Percentiles rank a stretch among this genome's conserved stretches.
phyloP scores from a whole-genome alignment of 2,888 invertebrate species.

The Lepeophtheirus nordmannii region DNA sequence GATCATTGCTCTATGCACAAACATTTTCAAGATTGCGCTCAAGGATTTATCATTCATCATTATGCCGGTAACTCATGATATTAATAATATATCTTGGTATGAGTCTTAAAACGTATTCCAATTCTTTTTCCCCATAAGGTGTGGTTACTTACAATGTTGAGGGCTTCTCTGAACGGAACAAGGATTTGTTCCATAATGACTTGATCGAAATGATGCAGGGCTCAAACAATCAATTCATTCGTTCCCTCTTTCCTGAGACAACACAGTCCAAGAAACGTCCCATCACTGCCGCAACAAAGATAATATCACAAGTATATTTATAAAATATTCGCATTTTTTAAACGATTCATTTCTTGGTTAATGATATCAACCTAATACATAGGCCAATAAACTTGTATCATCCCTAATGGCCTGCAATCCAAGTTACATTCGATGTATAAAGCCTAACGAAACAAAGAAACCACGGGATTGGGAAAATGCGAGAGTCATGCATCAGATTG shows the following conservation, averaged over 20 bases:
- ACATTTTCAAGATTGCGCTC: slow-evolving; percentile 43
- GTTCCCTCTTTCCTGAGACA: slow-evolving; percentile 44
- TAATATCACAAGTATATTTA: slow-evolving; percentile 40
- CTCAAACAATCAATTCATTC: slow-evolving; percentile 41
- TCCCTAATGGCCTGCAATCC: slow-evolving; percentile 50
- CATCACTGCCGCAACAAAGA: slow-evolving; percentile 49
- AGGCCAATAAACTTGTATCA: slow-evolving; percentile 46
- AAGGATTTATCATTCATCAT: slow-evolving; percentile 47
- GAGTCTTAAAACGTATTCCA: no score
- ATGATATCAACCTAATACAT: background rate
- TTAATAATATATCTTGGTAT: background rate
- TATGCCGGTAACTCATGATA: slow-evolving; percentile 48
- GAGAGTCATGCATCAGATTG: slow-evolving; percentile 47
- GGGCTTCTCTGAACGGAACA: slow-evolving; percentile 51
- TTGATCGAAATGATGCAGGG: slow-evolving; percentile 48
- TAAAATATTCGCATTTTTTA: background rate
- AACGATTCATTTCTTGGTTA: background rate
- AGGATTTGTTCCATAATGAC: slow-evolving; percentile 49
- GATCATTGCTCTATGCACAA: slow-evolving; percentile 36
- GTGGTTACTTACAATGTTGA: slow-evolving; percentile 45
- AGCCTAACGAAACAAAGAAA: slow-evolving; percentile 52
- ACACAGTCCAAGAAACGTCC: slow-evolving; percentile 42
- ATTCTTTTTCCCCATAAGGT: slow-evolving; percentile 1
- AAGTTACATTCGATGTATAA: slow-evolving; percentile 53
- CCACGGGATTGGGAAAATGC: slow-evolving; percentile 49